A percentile compares a stretch with the other conserved stretches of the same genome.
Evolutionary conservation across 1,140 invertebrate genomes (phyloP).

Genomic region (Tetramorium parvispinum): DNA sequence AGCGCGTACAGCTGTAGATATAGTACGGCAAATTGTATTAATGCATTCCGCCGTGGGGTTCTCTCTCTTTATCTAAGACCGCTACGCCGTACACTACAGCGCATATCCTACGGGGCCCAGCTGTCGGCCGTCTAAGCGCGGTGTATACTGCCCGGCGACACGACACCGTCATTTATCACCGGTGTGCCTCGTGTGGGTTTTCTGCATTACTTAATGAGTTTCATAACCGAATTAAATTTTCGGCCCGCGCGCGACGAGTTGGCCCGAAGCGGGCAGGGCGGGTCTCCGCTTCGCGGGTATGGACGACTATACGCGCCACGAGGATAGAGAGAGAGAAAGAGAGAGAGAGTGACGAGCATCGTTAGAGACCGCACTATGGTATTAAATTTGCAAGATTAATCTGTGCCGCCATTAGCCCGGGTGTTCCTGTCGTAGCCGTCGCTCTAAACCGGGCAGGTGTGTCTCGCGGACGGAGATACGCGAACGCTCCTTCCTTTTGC

Average conservation of each 20-base stretch:
- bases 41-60: conserved; percentile 79
- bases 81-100: conserved; percentile 24
- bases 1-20: conserved; percentile 71
- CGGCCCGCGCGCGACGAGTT: conserved; percentile 57
- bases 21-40: conserved; percentile 78
- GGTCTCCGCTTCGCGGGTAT: background rate
- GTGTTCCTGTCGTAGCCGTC: conserved; percentile 56
- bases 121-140: conserved; percentile 76
- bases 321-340: background rate
- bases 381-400: conserved; percentile 80
- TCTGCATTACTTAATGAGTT: conserved; percentile 82
- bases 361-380: conserved; percentile 65
- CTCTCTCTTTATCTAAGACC: conserved; percentile 58
- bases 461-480: conserved; percentile 5
- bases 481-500: background rate
- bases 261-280: conserved; percentile 45
- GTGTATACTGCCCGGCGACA: conserved; percentile 78
- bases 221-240: conserved; percentile 83
- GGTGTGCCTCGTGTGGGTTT: conserved; percentile 75
- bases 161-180: conserved; percentile 82
- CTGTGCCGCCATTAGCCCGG: conserved; percentile 74
- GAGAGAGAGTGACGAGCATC: conserved; percentile 63
- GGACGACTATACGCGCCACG: background rate
- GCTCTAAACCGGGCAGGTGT: conserved; percentile 34
- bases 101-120: conserved; percentile 76